Conservation (phyloP, 2,888 invertebrate genomes). For the Gordius sp. region DNA sequence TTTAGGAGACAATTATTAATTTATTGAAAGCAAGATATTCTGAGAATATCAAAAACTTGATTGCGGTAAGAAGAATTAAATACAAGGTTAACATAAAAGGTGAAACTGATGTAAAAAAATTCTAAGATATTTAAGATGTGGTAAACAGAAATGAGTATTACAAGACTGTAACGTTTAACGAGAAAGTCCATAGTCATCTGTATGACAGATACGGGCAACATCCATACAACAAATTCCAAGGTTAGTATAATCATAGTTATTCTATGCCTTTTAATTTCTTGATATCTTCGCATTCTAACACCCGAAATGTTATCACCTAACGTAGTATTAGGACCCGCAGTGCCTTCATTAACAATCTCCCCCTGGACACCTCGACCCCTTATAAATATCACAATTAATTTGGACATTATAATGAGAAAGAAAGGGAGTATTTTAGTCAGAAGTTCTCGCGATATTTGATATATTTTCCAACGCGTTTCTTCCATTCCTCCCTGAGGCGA, state of each 20-base stretch:
- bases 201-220: not conserved
- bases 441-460: constrained; percentile 4
- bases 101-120: not conserved
- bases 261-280: no score
- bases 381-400: no score
- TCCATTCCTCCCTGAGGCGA: not conserved
- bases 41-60: no score
- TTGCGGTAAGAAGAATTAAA: not conserved
- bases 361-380: no score
- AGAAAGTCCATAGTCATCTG: not conserved
- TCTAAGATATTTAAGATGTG: not conserved
- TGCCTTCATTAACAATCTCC: no score
- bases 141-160: not conserved
- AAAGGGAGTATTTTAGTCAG: not conserved
- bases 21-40: no score
- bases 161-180: not conserved
- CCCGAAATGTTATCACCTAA: no score
- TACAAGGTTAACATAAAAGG: not conserved
- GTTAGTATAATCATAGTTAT: not conserved
- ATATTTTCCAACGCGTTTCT: not conserved
- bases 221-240: not conserved
- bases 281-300: no score
- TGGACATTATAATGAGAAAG: not conserved
- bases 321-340: no score
- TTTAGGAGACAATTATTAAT: no score